Base-by-base conservation (phyloP, 1,140 invertebrate genomes). In the Drosophila yakuba region DNA sequence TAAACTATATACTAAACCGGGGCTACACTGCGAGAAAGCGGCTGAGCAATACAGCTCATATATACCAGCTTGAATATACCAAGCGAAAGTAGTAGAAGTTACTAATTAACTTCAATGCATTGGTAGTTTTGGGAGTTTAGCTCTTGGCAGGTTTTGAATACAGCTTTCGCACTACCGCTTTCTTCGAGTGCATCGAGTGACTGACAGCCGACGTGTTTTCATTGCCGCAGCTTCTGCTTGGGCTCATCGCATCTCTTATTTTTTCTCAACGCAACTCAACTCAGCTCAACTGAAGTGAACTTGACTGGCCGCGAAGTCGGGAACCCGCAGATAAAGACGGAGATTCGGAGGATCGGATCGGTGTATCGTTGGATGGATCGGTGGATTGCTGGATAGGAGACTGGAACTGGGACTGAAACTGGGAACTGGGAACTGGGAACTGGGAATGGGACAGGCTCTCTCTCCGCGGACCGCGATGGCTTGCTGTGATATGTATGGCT, bases 401-500 rank as follows among this genome's bases (percentile, higher is more conserved):
- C 28, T 7, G 28, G 28, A 35, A 39, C 41, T 2, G 25, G 32
- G 44, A 48, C 32, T 20, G 17, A 7, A 36, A 52, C 32, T 36
- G 28, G 15, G 36, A 56, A 17, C 17, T 17, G 17, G 17, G 1
- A 17, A 17, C 2, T 20, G 20, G 20, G 20, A 20, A 20, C 17
- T 20, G 17, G 12, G 51, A 52, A 17, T 36, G 28, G 28, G 36
- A 56, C 48, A 7, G 17, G 43, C 43, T 45, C 17, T 45, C 17
- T 45, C 17, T 23, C 17, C 17, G 45, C 41, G 28, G 43, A 10
- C 50, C 14, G 39, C 39, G 60, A 63, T 63, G 60, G 75, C 80
- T 84, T 74, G 81, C 81, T 84, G 81, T 82, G 80, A 84, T 84
- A 83, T 82, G 76, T 84, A 83, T 88, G 83, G 75, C 83, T 89